Conservation (phyloP, 2,888 invertebrate genomes). For the Carcina quercana region DNA sequence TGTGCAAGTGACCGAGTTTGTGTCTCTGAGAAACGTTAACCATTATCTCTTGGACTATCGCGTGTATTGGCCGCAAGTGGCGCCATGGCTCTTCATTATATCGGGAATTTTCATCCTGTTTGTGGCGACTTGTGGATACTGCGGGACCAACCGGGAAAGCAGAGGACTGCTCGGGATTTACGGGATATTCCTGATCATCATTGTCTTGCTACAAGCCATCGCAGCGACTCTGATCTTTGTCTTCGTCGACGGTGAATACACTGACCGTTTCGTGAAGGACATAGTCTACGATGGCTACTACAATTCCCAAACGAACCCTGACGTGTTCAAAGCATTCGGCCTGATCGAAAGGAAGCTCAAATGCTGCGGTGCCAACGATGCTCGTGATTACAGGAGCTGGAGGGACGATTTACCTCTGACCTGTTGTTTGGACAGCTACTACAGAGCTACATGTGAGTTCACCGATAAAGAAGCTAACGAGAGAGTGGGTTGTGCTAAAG, state of each 20-base stretch:
- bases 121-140: slow-evolving; percentile 62
- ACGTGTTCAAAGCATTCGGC: slow-evolving; percentile 55
- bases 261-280: slow-evolving; percentile 62
- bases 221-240: slow-evolving; percentile 60
- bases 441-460: slow-evolving; percentile 59
- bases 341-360: slow-evolving; percentile 57
- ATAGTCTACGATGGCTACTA: slow-evolving; percentile 67
- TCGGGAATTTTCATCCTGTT: slow-evolving; percentile 55
- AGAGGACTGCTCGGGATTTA: slow-evolving; percentile 56
- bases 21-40: slow-evolving; percentile 56
- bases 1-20: slow-evolving; percentile 61
- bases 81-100: slow-evolving; percentile 66
- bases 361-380: slow-evolving; percentile 67
- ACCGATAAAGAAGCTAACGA: slow-evolving; percentile 68
- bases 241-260: slow-evolving; percentile 63
- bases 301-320: slow-evolving; percentile 61
- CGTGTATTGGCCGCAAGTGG: slow-evolving; percentile 66
- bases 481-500: slow-evolving; percentile 63
- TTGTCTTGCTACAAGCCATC: slow-evolving; percentile 51
- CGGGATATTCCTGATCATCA: slow-evolving; percentile 49
- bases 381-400: slow-evolving; percentile 62
- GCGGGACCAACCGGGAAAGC: slow-evolving; percentile 55
- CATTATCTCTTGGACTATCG: slow-evolving; percentile 63
- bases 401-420: slow-evolving; percentile 60
- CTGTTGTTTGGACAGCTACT: slow-evolving; percentile 61